phyloP scores from a whole-genome alignment of 2,797 vertebrate genomes.

The Nannoperca australis region DNA sequence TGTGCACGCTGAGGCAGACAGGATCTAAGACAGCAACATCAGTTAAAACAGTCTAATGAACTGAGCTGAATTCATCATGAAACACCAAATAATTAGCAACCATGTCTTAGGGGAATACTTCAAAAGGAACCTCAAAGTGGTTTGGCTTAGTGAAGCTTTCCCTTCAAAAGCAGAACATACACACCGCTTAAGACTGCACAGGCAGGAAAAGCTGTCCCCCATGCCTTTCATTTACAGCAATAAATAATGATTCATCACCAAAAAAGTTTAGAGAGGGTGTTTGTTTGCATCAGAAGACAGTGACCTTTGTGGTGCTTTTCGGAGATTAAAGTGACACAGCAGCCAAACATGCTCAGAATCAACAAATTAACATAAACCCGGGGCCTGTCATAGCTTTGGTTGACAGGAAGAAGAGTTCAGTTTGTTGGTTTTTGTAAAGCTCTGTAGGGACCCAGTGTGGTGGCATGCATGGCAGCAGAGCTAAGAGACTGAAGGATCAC shows the following conservation, averaged over 20 bases:
- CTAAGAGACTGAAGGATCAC: conserved; percentile 83
- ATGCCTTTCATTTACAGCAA: conserved; percentile 82
- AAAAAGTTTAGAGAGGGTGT: conserved; percentile 79
- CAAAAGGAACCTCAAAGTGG: conserved; percentile 85
- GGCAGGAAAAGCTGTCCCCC: conserved; percentile 79
- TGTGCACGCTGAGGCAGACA: conserved; percentile 64
- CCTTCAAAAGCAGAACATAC: conserved; percentile 83
- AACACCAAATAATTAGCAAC: conserved; percentile 85
- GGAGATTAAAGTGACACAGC: conserved; percentile 78
- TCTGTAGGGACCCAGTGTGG: conserved; percentile 69
- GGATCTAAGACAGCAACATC: conserved; percentile 83
- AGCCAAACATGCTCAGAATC: conserved; percentile 74
- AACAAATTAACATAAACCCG: conserved; percentile 76
- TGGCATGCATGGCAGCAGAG: conserved; percentile 64
- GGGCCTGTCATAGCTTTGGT: conserved; percentile 64
- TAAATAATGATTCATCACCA: conserved; percentile 84
- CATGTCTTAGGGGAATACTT: conserved; percentile 83
- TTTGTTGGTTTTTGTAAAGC: conserved; percentile 63
- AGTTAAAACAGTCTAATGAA: conserved; percentile 86
- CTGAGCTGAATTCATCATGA: conserved; percentile 83
- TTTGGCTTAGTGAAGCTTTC: conserved; percentile 81
- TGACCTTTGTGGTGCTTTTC: conserved; percentile 77
- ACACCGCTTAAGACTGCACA: conserved; percentile 80
- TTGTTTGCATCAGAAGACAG: conserved; percentile 78
- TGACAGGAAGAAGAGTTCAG: conserved; percentile 58